Evolutionary conservation across 2,888 invertebrate genomes (phyloP).

Genomic region (Glaucopsyche alexis): DNA sequence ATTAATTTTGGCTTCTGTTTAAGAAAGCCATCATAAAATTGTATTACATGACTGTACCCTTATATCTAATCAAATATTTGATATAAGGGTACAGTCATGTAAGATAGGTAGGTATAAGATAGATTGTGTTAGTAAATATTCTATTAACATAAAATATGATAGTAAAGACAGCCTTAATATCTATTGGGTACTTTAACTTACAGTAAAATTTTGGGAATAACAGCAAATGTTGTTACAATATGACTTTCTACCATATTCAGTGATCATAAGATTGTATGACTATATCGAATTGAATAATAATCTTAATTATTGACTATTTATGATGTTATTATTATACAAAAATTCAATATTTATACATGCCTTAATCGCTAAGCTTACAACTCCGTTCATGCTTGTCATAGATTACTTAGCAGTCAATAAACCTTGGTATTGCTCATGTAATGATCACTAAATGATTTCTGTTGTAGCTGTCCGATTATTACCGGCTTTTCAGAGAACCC

Average conservation of each 20-base stretch:
- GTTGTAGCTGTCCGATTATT: constrained; percentile 35
- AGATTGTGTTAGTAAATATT: not conserved
- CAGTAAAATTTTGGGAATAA: not conserved
- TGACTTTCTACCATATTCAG: too few species aligned
- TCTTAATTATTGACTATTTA: too few species aligned
- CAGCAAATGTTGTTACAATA: too few species aligned
- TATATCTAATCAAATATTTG: constrained; percentile 7
- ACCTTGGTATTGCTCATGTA: constrained; percentile 33
- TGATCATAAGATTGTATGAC: too few species aligned
- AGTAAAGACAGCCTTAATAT: not conserved
- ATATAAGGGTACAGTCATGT: too few species aligned
- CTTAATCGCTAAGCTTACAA: not conserved
- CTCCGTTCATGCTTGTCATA: constrained; percentile 1
- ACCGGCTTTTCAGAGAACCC: constrained; percentile 42
- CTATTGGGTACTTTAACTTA: not conserved
- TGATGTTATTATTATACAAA: too few species aligned
- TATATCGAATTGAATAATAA: too few species aligned
- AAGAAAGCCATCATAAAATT: constrained; percentile 65
- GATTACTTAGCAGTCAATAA: constrained; percentile 9
- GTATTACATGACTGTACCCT: constrained; percentile 34
- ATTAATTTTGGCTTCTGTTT: constrained; percentile 75
- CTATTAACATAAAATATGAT: not conserved
- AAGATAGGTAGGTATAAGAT: too few species aligned
- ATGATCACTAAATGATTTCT: constrained; percentile 33
- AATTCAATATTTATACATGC: too few species aligned